Evolutionary conservation across 2,888 invertebrate genomes (phyloP), one percentile per base, ranked within the genome.

Genomic region (Entomobrya proxima): DNA sequence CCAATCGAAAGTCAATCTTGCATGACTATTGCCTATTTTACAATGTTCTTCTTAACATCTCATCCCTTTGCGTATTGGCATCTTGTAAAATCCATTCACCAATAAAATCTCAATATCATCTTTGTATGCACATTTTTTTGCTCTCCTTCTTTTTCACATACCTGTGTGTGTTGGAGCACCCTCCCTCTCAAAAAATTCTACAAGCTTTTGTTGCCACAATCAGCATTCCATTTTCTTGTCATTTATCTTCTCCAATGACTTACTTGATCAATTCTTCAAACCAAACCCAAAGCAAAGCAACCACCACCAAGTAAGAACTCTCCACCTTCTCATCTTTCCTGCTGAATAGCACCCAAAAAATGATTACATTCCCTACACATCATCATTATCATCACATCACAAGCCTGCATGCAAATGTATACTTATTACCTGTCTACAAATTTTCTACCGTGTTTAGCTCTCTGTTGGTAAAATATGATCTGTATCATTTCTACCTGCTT

Each of bases 1-100:
- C 72, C 50, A 72, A 44, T 47, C 47, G 30, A 72, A 44, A 67
- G 7, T 24, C 32, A 67, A 72, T 72, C 72, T 72, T 72, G 50
- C 72, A 27, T 30, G 72, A 72, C 72, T 50, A 30, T 72, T 27
- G 35, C 40, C 37, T 67, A 64, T 47, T 47, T 21, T 55, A n/a
- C n/a, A n/a, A n/a, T n/a, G n/a, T 21, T 21, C 50, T 72, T 72
- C 44, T 50, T 72, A 15, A 44, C 47, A 30, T 72, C 18, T 15
- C 30, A 47, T 30, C 44, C 27, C 3, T 50, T n/a, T n/a, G n/a
- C 44, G 47, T 72, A 72, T 72, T 72, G 72, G 72, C 32, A 72
- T 50, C 13, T 50, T n/a, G n/a, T 30, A 15, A 2, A 47, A 72
- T 50, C 47, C 32, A 9, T n/a, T 72, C 72, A 32, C 72, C 72